phyloP scores from a whole-genome alignment of 2,113 vertebrate genomes.

The Menura novaehollandiae region DNA sequence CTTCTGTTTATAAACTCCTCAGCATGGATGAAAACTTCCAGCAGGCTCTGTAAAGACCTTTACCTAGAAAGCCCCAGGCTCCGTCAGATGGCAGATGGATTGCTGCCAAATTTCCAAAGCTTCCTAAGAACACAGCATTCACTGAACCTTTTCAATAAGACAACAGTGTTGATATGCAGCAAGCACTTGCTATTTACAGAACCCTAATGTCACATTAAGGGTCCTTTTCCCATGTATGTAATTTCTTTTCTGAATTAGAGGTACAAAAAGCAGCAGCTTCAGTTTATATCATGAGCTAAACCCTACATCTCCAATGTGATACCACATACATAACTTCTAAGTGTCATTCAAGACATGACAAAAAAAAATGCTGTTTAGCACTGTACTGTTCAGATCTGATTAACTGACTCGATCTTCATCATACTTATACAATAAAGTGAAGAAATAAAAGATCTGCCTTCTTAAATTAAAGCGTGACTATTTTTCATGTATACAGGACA shows the following conservation, averaged over 20 bases:
- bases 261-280: background rate
- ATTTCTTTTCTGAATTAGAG: background rate
- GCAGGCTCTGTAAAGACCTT: background rate
- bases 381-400: background rate
- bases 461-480: background rate
- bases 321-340: background rate
- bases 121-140: background rate
- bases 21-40: background rate
- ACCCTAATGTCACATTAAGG: background rate
- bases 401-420: background rate
- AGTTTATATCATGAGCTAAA: background rate
- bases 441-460: background rate
- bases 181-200: background rate
- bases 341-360: background rate
- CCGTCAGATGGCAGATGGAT: background rate
- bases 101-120: background rate
- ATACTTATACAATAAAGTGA: background rate
- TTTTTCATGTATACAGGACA: background rate
- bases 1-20: background rate
- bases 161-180: background rate
- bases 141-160: background rate
- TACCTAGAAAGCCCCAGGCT: background rate
- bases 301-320: background rate
- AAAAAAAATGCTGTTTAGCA: background rate
- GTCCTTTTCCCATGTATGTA: background rate